Evolutionary conservation across 2,113 vertebrate genomes (phyloP), one percentile per base, ranked within the genome.

Genomic region (Rhinoderma darwinii): DNA sequence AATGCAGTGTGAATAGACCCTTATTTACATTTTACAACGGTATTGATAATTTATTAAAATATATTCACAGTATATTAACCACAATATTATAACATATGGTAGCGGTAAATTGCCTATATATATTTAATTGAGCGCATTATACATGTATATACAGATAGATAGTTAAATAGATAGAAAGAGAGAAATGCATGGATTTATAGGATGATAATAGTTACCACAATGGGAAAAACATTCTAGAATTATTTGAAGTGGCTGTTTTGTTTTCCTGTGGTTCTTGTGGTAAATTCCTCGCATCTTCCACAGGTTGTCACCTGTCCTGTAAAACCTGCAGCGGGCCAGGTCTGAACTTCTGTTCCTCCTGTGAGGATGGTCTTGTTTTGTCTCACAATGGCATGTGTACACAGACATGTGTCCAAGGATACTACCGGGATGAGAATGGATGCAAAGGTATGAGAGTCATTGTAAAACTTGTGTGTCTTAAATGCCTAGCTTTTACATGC

Each of bases 231-330:
- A 6, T 32, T 32, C 6, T 35, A 10, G 5, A 50, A 9, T 32
- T 51, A 50, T 50, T 32, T 77, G 18, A 77, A 35, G 44, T n/a
- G 8, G 5, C 54, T 61, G 54, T 81, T 81, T 63, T 81, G 78
- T 63, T 37, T 81, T 61, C 37, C 11, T 41, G 54, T 18, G n/a
- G 41, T 81, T 27, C 59, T 27, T 61, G 54, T 43, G 25, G 35
- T 61, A 27, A 81, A 41, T 1, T 88, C 44, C 79, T 89, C 54
- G 61, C 89, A 66, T 88, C 35, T 88, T 51, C 22, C 84, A 70
- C 91, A 99, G 98, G 84, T 84, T 99, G 98, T 88, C 96, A 98
- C 89, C 76, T 91, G 6, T 98, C 96, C 0, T 99, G 98, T 88
- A 94, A 90, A 37, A 91, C 92, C 76, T 99, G 98, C 92, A 91